These are phyloP conservation scores for Sycophaga agraensis DNA, from an alignment of 1,140 invertebrate species.

Conservation along the genomic window DNA sequence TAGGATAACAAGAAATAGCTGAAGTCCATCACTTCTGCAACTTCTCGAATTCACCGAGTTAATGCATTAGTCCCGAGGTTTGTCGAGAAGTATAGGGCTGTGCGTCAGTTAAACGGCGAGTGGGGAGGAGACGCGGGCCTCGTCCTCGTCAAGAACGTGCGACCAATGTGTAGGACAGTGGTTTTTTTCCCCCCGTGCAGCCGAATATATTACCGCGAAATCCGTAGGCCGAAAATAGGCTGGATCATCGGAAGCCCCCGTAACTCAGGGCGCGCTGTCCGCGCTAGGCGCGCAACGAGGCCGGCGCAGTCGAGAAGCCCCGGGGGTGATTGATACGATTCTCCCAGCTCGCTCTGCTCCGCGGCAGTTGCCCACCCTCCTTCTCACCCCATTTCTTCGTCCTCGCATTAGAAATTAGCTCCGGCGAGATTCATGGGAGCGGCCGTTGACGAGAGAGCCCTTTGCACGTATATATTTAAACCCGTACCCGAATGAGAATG, in stretches of 20 bases:
- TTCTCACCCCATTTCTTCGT: neutral
- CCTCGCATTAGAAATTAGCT: constrained; percentile 18
- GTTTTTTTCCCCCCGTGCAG: neutral
- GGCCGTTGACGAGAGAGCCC: no score
- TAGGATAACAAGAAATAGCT: no score
- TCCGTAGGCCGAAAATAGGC: neutral
- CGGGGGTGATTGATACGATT: constrained; percentile 18
- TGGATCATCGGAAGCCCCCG: constrained; percentile 10
- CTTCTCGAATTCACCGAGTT: no score
- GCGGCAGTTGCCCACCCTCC: neutral
- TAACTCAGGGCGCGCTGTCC: constrained; percentile 6
- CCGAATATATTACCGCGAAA: constrained; percentile 15
- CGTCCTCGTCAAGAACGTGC: neutral
- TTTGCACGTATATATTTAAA: no score
- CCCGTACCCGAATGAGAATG: no score
- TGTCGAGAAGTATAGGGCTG: no score
- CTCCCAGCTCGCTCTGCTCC: neutral
- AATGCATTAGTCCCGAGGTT: no score
- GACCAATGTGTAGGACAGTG: neutral
- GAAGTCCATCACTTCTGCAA: no score
- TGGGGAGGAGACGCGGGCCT: no score
- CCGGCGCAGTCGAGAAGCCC: neutral
- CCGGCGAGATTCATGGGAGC: constrained; percentile 9
- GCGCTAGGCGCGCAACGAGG: neutral
- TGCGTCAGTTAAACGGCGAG: no score